Evolutionary conservation across 2,888 invertebrate genomes (phyloP).

Genomic region (Hydraecia micacea): DNA sequence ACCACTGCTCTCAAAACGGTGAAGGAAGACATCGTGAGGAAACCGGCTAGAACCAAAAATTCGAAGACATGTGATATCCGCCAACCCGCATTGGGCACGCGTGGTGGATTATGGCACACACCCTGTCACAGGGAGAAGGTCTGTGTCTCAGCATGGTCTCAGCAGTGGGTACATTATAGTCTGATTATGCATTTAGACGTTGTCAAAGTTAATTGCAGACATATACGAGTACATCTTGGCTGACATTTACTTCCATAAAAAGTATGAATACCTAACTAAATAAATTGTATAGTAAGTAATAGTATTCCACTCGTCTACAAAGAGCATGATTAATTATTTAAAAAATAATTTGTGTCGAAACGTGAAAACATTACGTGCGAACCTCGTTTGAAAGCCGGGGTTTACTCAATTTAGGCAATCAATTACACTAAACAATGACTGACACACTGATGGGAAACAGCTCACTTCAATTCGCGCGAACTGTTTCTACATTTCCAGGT

Average conservation of each 20-base stretch:
- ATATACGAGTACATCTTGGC: neutral
- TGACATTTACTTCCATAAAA: neutral
- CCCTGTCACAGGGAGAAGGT: too few relatives aligned
- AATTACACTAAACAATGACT: slow-evolving; percentile 61
- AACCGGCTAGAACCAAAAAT: too few relatives aligned
- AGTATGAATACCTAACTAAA: too few relatives aligned
- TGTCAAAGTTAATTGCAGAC: neutral
- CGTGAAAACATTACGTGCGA: slow-evolving; percentile 28
- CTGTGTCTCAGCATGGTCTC: too few relatives aligned
- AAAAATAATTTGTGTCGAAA: slow-evolving; percentile 11
- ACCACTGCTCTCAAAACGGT: too few relatives aligned
- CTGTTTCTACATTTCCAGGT: neutral
- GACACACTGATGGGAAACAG: slow-evolving; percentile 35
- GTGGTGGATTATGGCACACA: too few relatives aligned
- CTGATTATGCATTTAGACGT: neutral
- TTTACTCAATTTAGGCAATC: slow-evolving; percentile 54
- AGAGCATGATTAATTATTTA: too few relatives aligned
- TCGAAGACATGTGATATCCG: too few relatives aligned
- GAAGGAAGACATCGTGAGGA: too few relatives aligned
- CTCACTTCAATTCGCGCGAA: slow-evolving; percentile 11
- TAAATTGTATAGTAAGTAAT: too few relatives aligned
- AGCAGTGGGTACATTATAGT: neutral
- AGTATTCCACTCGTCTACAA: neutral
- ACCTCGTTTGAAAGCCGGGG: slow-evolving; percentile 7
- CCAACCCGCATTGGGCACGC: too few relatives aligned